Conservation (phyloP, 2,888 invertebrate genomes). For the Dynastes hyllus region DNA sequence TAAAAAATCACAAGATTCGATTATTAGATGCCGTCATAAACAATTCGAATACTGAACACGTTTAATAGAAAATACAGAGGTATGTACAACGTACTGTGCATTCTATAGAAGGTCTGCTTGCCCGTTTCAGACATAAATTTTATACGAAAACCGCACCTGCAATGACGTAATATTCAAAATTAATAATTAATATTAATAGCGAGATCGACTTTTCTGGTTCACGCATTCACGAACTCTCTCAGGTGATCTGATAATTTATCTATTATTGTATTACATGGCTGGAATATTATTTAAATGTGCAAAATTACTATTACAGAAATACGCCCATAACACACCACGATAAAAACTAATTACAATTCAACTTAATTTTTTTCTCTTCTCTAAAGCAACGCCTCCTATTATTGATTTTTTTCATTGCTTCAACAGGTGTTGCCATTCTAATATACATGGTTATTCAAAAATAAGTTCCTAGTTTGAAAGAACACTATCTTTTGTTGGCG, state of each 20-base stretch:
- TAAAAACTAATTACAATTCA: constrained; percentile 33
- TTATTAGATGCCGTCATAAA: constrained; percentile 31
- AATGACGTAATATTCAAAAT: constrained; percentile 39
- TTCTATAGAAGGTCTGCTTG: constrained; percentile 10
- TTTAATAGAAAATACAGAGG: neutral
- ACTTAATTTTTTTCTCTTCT: constrained; percentile 4
- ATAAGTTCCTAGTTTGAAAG: too few relatives aligned
- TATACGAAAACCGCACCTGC: constrained; percentile 26
- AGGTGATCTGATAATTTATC: constrained; percentile 16
- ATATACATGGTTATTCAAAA: neutral
- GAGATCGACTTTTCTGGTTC: constrained; percentile 21
- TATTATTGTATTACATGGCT: neutral
- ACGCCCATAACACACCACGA: constrained; percentile 33
- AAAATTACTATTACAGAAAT: constrained; percentile 20
- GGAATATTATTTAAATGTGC: constrained; percentile 24
- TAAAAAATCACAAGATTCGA: constrained; percentile 14
- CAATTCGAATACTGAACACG: constrained; percentile 31
- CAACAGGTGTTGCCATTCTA: constrained; percentile 18
- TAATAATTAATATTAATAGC: constrained; percentile 37
- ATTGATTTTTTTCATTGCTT: constrained; percentile 15
- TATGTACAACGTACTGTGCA: constrained; percentile 3
- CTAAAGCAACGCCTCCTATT: constrained; percentile 22
- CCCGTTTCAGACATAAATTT: constrained; percentile 22
- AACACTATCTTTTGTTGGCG: too few relatives aligned
- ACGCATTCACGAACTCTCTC: neutral